Base-by-base conservation (phyloP, 1,140 invertebrate genomes). In the Drosophila mojavensis region DNA sequence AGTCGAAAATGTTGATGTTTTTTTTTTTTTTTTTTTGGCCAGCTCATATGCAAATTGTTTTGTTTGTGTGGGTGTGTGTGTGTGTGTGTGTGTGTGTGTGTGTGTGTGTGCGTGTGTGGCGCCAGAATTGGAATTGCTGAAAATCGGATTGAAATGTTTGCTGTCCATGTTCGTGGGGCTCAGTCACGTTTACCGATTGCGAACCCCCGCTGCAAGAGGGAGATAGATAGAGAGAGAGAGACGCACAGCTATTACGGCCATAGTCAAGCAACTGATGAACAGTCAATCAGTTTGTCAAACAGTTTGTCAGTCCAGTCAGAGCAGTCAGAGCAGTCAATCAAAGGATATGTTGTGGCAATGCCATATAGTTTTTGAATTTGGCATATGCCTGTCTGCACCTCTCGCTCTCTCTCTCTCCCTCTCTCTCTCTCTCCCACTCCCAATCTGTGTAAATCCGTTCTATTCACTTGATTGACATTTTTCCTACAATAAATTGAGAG, bases 111-210 rank as follows among this genome's bases (percentile, higher is more conserved):
- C n/a, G 58, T 63, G 67, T 78, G 73, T 61, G 54, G 45, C 15
- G 53, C 67, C 47, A 70, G 79, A 86, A 86, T 82, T 80, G 76
- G 76, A 90, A 75, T 81, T 78, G 80, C 75, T 83, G 55, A 72
- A 86, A 90, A 85, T 90, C 84, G 78, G 81, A 90, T 89, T 88
- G 84, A 88, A 84, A 88, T 89, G 84, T 88, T 88, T 89, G 79
- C 77, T 78, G 84, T 88, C 79, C 83, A 71, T 82, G 78, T 72
- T 78, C 82, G 65, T 71, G 36, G 63, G 67, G 62, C 48, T 79
- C 71, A 80, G 77, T 84, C 81, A 80, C 76, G 80, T 84, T 76
- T 76, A 26, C 39, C 72, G 72, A 58, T 75, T 51, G 75, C 76
- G 74, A 62, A 62, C 67, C 60, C 26, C 66, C 36, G 13, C 50